Base-by-base conservation (phyloP, 2,797 vertebrate genomes). In the Craterocephalus amniculus region DNA sequence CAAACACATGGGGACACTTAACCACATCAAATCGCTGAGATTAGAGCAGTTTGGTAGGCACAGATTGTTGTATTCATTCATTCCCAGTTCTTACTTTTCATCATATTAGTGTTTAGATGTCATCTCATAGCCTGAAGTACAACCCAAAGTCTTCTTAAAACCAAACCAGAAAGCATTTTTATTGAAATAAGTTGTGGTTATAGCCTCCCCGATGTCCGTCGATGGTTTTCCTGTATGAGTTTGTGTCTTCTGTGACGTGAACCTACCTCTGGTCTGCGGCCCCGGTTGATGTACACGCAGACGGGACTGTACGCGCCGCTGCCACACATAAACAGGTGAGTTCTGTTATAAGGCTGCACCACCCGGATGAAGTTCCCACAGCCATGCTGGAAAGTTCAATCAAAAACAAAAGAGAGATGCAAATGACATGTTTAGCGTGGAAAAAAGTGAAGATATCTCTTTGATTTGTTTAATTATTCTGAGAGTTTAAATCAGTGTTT, bases 311-410 rank as follows among this genome's bases (percentile, higher is more conserved):
- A 99, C 0, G 98, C 97, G 0, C 98, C 97, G 7, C 97, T 99
- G 77, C 98, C 98, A 3, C 98, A 99, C 74, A 99, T 96, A 4
- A 97, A 99, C 74, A 99, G 84, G 72, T 99, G 98, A 0, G 98
- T 99, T 55, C 97, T 95, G 82, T 99, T 99, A 84, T 95, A 99
- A 0, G 95, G 94, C 88, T 99, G 96, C 81, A 99, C 95, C 61
- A 99, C 97, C 0, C 97, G 95, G 70, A 99, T 94, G 26, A 99
- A 99, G 88, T 99, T 99, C 67, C 98, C 97, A 89, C 98, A 99
- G 78, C 98, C 97, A 0, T 99, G 97, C 97, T 99, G 84, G 0
- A 80, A 77, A 59, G 79, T 0, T 70, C 8, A 83, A 51, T 35
- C 34, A 67, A 0, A 63, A 70, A 77, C 55, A 68, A 13, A 13